Percentiles rank a stretch among this genome's conserved stretches.
These are phyloP conservation scores for Euphonia xanthogaster DNA, from an alignment of 2,797 vertebrate species.

Conservation along the genomic window DNA sequence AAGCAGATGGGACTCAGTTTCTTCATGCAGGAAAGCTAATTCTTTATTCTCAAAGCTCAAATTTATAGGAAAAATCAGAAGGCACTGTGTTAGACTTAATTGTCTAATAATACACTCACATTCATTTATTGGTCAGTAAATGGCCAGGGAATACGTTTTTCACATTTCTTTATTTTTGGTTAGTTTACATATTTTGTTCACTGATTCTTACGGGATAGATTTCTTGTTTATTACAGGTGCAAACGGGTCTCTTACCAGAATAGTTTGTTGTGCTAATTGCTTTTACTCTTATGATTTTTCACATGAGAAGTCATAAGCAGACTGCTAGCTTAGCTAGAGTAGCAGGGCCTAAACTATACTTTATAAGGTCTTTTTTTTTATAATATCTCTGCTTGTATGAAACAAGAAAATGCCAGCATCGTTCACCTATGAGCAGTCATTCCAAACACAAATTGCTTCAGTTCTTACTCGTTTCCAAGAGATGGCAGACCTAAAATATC, in stretches of 20 bases:
- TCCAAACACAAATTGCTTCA: background rate
- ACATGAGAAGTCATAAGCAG: background rate
- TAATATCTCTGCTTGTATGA: background rate
- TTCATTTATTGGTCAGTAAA: background rate
- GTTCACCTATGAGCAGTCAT: background rate
- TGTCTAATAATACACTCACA: background rate
- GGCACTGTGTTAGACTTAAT: background rate
- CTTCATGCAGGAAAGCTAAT: background rate
- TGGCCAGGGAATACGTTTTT: background rate
- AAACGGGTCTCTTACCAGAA: background rate
- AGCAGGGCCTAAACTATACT: background rate
- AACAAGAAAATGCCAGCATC: background rate
- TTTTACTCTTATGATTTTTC: background rate
- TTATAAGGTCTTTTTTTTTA: background rate
- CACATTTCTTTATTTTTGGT: background rate
- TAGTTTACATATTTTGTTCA: background rate
- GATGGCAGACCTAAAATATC: background rate
- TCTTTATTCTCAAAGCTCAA: background rate
- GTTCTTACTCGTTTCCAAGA: background rate
- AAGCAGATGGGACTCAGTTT: background rate
- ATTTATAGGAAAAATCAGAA: background rate
- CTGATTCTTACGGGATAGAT: background rate
- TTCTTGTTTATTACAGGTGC: background rate
- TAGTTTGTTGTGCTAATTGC: background rate
- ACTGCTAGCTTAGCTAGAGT: background rate